Base-by-base conservation (phyloP, 2,113 vertebrate genomes). In the Sciurus niger region DNA sequence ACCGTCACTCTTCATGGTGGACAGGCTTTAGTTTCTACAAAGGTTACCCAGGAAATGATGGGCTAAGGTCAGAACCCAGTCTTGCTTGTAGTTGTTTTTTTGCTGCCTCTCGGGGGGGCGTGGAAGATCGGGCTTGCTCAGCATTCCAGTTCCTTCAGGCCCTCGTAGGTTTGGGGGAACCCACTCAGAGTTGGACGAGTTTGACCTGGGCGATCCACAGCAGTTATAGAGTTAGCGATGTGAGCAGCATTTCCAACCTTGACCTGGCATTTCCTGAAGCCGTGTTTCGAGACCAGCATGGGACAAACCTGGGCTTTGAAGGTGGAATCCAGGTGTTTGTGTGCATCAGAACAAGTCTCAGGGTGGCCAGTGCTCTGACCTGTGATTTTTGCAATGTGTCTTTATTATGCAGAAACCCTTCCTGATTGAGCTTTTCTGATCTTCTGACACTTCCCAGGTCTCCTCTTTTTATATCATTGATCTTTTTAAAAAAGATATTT, bases 201-300 rank as follows among this genome's bases (percentile, higher is more conserved):
- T 5, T 34, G 34, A 22, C 43, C 68, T 77, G 11, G n/a, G n/a
- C 63, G 32, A 48, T 91, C 4, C 18, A 14, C 24, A 34, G 4
- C 20, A 34, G 37, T 58, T 67, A 6, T 3, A 10, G 65, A 79
- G 46, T 46, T 30, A 5, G 73, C 72, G n/a, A 37, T 43, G 55
- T 30, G 2, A 72, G 78, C 40, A 40, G 11, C 10, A 0, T 88
- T 90, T 74, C 63, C 55, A 32, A 28, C 30, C 24, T 18, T 46
- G 63, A 6, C 24, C 30, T 12, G 28, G 63, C 20, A n/a, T 63
- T 60, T 90, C 18, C 24, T 77, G 34, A 78, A 63, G n/a, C 17
- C 4, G 0, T 8, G 8, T 25, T 55, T 22, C 22, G 60, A 2
- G 14, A 13, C 51, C 8, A 0, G 28, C 6, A 0, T 72, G 30